Conservation (phyloP, 2,888 invertebrate species). For the Thumatha senex region DNA sequence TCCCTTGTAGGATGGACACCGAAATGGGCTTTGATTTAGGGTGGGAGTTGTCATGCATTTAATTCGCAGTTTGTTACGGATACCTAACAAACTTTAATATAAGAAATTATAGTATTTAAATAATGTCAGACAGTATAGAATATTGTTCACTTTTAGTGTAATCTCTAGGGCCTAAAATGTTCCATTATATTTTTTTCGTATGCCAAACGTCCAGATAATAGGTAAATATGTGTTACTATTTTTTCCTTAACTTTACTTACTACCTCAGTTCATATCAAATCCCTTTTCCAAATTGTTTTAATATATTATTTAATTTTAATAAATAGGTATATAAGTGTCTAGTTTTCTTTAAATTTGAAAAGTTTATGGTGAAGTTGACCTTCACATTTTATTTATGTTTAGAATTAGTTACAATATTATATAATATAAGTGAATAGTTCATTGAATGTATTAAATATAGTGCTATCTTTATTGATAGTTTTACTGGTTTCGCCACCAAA, state of each 20-base stretch:
- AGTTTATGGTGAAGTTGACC: constrained; percentile 65
- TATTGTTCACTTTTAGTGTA: not conserved
- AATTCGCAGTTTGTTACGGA: constrained; percentile 73
- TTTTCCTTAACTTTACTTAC: not conserved
- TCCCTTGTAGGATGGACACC: constrained; percentile 47
- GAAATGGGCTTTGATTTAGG: constrained; percentile 47
- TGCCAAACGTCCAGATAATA: not conserved
- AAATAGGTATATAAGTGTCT: constrained; percentile 41
- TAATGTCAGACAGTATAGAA: constrained; percentile 33
- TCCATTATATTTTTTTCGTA: not conserved
- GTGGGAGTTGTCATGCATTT: constrained; percentile 72
- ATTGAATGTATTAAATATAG: constrained; percentile 77
- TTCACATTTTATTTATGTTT: constrained; percentile 61
- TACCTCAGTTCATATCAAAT: constrained; percentile 60
- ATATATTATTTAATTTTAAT: constrained; percentile 38
- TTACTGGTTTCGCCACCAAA: not conserved
- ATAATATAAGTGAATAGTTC: constrained; percentile 51
- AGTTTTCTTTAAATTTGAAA: constrained; percentile 42
- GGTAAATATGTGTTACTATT: too few relatives aligned
- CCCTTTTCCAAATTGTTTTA: constrained; percentile 38
- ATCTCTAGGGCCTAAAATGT: constrained; percentile 53
- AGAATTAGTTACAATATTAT: constrained; percentile 61
- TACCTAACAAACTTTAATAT: constrained; percentile 57
- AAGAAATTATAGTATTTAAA: constrained; percentile 48
- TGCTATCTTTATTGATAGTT: constrained; percentile 51